These are phyloP conservation scores for Sturnira hondurensis DNA, from an alignment of 2,113 vertebrate species.

Conservation along the genomic window DNA sequence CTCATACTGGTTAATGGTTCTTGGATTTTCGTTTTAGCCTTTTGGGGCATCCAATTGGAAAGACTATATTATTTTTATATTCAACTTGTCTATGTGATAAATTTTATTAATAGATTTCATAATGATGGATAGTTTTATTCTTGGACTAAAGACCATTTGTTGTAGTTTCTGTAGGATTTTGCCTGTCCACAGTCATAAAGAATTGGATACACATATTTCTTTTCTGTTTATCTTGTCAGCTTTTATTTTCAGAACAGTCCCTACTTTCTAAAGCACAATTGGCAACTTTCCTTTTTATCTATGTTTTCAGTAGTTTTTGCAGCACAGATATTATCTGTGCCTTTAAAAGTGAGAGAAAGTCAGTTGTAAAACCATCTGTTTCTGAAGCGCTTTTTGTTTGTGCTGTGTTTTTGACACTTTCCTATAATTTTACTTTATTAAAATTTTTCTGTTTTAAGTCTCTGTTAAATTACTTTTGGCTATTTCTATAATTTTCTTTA, in stretches of 20 bases:
- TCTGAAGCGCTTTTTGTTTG: neutral
- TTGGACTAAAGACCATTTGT: slow-evolving; percentile 12
- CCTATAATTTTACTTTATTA: neutral
- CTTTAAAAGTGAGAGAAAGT: neutral
- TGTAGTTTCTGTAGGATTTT: slow-evolving; percentile 15
- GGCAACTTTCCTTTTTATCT: neutral
- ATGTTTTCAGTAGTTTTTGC: slow-evolving; percentile 11
- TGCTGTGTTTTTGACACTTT: neutral
- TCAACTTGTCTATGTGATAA: neutral
- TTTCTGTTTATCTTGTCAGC: neutral
- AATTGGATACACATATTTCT: neutral
- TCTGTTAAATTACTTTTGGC: neutral
- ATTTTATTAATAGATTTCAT: slow-evolving; percentile 39
- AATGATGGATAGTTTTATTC: slow-evolving; percentile 15
- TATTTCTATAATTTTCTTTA: neutral
- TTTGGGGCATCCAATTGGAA: neutral
- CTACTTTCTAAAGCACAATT: neutral
- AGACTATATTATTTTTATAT: slow-evolving; percentile 13
- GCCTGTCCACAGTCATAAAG: neutral
- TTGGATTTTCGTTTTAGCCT: slow-evolving; percentile 27
- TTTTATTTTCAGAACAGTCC: slow-evolving; percentile 41
- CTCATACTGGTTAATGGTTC: neutral
- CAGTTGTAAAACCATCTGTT: neutral
- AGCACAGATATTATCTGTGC: neutral
- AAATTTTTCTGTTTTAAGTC: neutral